Evolutionary conservation across 2,888 invertebrate genomes (phyloP), one percentile per base, ranked within the genome.

Genomic region (Nymphalis c-album): DNA sequence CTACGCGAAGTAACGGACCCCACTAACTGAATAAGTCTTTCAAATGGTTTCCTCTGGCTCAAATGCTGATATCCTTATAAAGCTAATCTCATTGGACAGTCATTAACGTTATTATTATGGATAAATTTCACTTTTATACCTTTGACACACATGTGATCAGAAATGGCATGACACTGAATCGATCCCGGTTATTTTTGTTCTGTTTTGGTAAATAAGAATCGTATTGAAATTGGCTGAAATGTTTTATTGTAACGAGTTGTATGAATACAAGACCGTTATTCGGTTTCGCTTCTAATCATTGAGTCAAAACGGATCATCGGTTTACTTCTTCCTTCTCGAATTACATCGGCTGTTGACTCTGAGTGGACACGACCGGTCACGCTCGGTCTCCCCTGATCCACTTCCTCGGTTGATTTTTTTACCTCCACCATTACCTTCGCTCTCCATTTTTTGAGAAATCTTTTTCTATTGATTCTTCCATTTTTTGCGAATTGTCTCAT

Each of bases 371-470:
- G 57, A 40, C 35, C 57, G n/a, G 74, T 65, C 75, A 74, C 76
- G 77, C 77, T 74, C 75, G 74, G 65, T 47, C 71, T 74, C 71
- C 31, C 67, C 46, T 60, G 71, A 51, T 64, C 67, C 72, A 70
- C 73, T 76, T 75, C 75, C 75, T 68, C 31, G 60, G 63, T 71
- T 50, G 58, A 71, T 75, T 70, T 70, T 70, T 69, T 55, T 45
- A 40, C 40, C 4, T 13, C 26, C 46, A 31, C 50, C 31, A 31
- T 60, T 50, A 47, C 64, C 68, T 61, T 68, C 57, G 45, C 22
- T 53, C 22, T 63, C 40, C 17, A 66, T 70, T 69, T 69, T 63
- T 70, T 61, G 55, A 45, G 16, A 51, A 63, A 47, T 46, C 67
- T 68, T 63, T 63, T 31, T 63, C 51, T 50, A 59, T 50, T 55